phyloP scores from a whole-genome alignment of 2,888 invertebrate species.

The Polydrusus pterygomalis region DNA sequence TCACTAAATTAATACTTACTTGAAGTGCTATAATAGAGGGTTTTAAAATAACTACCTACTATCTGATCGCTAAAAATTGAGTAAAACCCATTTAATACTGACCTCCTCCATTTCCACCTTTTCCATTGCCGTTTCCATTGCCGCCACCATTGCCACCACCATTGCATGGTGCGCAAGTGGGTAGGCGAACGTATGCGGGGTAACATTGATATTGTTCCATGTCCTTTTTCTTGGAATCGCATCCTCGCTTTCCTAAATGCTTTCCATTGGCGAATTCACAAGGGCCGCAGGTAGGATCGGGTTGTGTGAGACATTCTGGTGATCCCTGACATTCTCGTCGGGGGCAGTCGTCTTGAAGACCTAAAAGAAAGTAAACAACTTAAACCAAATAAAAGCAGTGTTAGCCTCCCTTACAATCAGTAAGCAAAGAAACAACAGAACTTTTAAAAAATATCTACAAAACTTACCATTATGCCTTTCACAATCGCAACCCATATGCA shows the following conservation, averaged over 20 bases:
- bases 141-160: slow-evolving; percentile 32
- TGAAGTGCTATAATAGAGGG: no score
- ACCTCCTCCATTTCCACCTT: slow-evolving; percentile 14
- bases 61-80: no score
- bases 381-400: background rate
- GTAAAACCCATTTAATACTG: background rate
- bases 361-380: slow-evolving; percentile 59
- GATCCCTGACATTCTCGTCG: slow-evolving; percentile 74
- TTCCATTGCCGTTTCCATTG: slow-evolving; percentile 27
- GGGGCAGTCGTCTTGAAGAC: slow-evolving; percentile 77
- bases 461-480: slow-evolving; percentile 74
- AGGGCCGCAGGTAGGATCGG: slow-evolving; percentile 74
- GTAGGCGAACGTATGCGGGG: slow-evolving; percentile 64
- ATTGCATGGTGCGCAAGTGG: slow-evolving; percentile 60
- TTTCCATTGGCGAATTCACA: slow-evolving; percentile 68
- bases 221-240: slow-evolving; percentile 38
- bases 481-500: slow-evolving; percentile 76
- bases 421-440: no score
- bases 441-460: background rate
- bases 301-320: slow-evolving; percentile 72
- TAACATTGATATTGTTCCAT: slow-evolving; percentile 65
- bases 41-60: no score
- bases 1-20: no score
- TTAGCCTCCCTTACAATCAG: no score
- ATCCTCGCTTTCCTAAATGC: slow-evolving; percentile 64